These are phyloP conservation scores for Drosophila mimica DNA, from an alignment of 2,888 invertebrate genomes.

Conservation along the genomic window DNA sequence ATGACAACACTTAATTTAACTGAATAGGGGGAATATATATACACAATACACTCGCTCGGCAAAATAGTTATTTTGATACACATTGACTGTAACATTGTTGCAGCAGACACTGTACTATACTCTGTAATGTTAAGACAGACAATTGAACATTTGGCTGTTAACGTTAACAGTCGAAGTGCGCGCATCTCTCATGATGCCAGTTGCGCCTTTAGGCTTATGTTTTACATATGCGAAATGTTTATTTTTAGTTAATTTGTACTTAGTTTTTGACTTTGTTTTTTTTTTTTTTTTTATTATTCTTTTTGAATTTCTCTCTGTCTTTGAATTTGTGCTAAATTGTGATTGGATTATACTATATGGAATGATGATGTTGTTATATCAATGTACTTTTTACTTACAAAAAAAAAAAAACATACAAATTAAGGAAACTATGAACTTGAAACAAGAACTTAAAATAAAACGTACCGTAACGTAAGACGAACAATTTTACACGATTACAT, in stretches of 20 bases:
- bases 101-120: slow-evolving; percentile 3
- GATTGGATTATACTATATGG: slow-evolving; percentile 46
- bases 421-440: background rate
- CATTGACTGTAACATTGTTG: background rate
- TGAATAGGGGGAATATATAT: background rate
- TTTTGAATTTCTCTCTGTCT: slow-evolving; percentile 13
- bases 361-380: slow-evolving; percentile 49
- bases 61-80: background rate
- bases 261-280: slow-evolving; percentile 1
- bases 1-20: background rate
- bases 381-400: slow-evolving; percentile 51
- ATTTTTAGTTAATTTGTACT: slow-evolving; percentile 23
- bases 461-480: slow-evolving; percentile 22
- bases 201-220: slow-evolving; percentile 19
- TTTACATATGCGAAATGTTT: slow-evolving; percentile 11
- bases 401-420: background rate
- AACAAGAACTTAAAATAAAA: slow-evolving; percentile 8
- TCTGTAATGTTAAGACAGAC: slow-evolving; percentile 12
- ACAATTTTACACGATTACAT: slow-evolving; percentile 3
- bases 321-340: slow-evolving; percentile 47
- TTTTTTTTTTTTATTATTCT: background rate
- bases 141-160: slow-evolving; percentile 11
- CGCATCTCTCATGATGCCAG: background rate
- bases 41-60: background rate
- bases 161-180: slow-evolving; percentile 8